These are phyloP conservation scores for Achroia grisella DNA, from an alignment of 1,140 invertebrate genomes.

Conservation along the genomic window DNA sequence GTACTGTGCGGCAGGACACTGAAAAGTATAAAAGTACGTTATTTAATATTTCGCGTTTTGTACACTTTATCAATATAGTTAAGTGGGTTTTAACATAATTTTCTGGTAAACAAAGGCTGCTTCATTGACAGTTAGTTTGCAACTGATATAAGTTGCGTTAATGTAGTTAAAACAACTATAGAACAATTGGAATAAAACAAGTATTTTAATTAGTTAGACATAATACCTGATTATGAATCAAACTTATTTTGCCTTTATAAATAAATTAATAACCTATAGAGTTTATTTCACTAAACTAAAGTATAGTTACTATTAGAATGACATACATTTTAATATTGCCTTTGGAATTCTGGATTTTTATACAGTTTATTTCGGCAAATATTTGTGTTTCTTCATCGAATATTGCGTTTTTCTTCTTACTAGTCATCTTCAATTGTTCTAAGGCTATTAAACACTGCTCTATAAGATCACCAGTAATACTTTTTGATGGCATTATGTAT, in stretches of 20 bases:
- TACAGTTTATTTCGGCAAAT: slow-evolving; percentile 56
- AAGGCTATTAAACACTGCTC: slow-evolving; percentile 39
- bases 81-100: too few relatives aligned
- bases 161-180: too few relatives aligned
- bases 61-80: too few relatives aligned
- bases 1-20: slow-evolving; percentile 57
- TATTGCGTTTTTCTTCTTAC: slow-evolving; percentile 49
- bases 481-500: slow-evolving; percentile 47
- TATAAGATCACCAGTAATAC: slow-evolving; percentile 33
- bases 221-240: too few relatives aligned
- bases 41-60: too few relatives aligned
- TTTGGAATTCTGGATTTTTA: slow-evolving; percentile 51
- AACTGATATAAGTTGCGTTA: too few relatives aligned
- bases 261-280: too few relatives aligned
- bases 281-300: too few relatives aligned
- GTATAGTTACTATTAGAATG: background rate
- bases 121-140: too few relatives aligned
- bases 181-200: too few relatives aligned
- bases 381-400: slow-evolving; percentile 56
- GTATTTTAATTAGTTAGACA: too few relatives aligned
- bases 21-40: slow-evolving; percentile 21
- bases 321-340: slow-evolving; percentile 58
- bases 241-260: too few relatives aligned
- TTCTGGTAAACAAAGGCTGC: background rate
- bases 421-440: slow-evolving; percentile 31